Percentiles rank a stretch among this genome's conserved stretches.
Conservation (phyloP, 2,888 invertebrate species). For the Synanthedon andrenaeformis region DNA sequence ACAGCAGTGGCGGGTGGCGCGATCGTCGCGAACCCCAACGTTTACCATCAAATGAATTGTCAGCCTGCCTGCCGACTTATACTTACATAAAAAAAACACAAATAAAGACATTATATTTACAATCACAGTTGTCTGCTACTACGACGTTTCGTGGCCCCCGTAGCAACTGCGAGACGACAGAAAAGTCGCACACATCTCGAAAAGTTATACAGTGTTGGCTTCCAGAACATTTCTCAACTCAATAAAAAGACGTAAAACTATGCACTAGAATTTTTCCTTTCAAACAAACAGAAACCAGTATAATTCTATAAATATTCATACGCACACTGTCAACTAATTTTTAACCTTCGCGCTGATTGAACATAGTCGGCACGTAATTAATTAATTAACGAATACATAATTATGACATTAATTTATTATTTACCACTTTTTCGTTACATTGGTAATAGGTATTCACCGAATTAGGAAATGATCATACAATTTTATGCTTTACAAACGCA, state of each 20-base stretch:
- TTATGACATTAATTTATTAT: constrained; percentile 43
- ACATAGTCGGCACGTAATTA: constrained; percentile 53
- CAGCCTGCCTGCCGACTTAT: too few species aligned
- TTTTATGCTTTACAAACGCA: constrained; percentile 10
- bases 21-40: too few species aligned
- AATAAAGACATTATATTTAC: too few species aligned
- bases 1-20: too few species aligned
- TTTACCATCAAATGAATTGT: too few species aligned
- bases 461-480: constrained; percentile 33
- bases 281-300: constrained; percentile 7
- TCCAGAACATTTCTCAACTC: too few species aligned
- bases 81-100: too few species aligned
- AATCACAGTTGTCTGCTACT: too few species aligned
- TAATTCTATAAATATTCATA: constrained; percentile 30
- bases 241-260: constrained; percentile 17
- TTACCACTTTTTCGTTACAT: constrained; percentile 45
- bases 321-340: constrained; percentile 49
- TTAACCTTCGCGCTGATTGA: constrained; percentile 51
- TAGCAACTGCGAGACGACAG: too few species aligned
- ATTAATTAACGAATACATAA: constrained; percentile 57
- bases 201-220: too few species aligned
- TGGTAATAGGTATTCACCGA: constrained; percentile 38
- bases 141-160: too few species aligned
- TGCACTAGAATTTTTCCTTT: constrained; percentile 25
- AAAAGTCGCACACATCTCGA: too few species aligned